Base-by-base conservation (phyloP, 2,888 invertebrate species). In the Nipponacmea schrenckii region DNA sequence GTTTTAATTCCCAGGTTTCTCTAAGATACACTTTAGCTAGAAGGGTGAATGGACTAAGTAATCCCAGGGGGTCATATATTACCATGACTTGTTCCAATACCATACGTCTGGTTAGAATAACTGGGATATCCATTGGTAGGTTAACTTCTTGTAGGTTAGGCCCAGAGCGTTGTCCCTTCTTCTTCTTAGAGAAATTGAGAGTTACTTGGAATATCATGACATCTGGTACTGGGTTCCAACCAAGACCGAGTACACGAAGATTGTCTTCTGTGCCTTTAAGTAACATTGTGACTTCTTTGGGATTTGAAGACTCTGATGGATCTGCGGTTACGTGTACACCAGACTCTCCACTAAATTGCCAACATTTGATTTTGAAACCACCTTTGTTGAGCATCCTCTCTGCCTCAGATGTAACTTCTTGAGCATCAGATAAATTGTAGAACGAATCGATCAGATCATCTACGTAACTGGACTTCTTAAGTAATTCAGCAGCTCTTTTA, bases 21-120 rank as follows among this genome's bases (percentile, higher is more conserved):
- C 68, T 62, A 2, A 68, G 31, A 24, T 68, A 68, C 12, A 68
- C 20, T 45, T 68, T 68, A 44, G 62, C 68, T 17, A 68, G 68
- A 12, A 68, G 20, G 4, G 45, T 62, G 26, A 68, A 68, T 27
- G 62, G 68, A 45, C 39, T 27, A 1, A 68, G 17, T 14, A 68
- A 26, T 26, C 62, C 68, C 15, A 62, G n/a, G 5, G 68, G 68
- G 44, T 68, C 68, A 62, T 62, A 63, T 2, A 68, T 62, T 1
- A n/a, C 31, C 68, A 68, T 68, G 4, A 63, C 56, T 20, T 56
- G 56, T 20, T 56, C 56, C 12, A 56, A 56, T n/a, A 56, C 56
- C 8, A 56, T 56, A 20, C 56, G n/a, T n/a, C 56, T 56, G 56
- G 56, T 56, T 10, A 56, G 14, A 56, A 20, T 12, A 10, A 24